Base-by-base conservation (phyloP, 1,140 invertebrate genomes). In the Ptiloglossa arizonensis region DNA sequence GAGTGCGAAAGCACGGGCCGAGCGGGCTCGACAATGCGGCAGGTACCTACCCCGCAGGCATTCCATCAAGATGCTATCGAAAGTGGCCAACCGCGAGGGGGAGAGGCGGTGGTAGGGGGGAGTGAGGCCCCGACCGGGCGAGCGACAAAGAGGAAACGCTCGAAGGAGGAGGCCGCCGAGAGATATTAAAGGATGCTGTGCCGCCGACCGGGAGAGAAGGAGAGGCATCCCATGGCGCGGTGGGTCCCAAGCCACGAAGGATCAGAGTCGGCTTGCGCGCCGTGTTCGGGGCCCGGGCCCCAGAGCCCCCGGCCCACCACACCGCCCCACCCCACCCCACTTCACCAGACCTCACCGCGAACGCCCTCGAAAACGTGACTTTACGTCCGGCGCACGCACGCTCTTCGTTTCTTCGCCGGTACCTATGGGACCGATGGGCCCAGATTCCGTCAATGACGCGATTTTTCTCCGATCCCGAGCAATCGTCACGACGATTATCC, bases 11-110 rank as follows among this genome's bases (percentile, higher is more conserved):
- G 82, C 80, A 86, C 81, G 78, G 81, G 76, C 74, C 15, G 82
- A 81, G 78, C 80, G 62, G 68, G 78, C 77, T 86, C 89, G 88
- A 91, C 90, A 89, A 90, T 90, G 86, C 89, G 86, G 88, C 88
- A 89, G 89, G 87, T 88, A 91, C 89, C 88, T 87, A 89, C 85
- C 86, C 86, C 85, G 80, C 85, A 86, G 88, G 87, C 90, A 91
- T 91, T 91, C 90, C 90, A 91, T 91, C 90, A 91, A 91, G 90
- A 91, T 90, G 86, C 82, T 91, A 91, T 91, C 90, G 89, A 87
- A 84, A 84, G 83, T 80, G 80, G 67, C 74, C 64, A 64, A 63
- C 57, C 79, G 70, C 77, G 84, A 79, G 81, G 57, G 38, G 48
- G 63, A 48, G 44, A 22, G 54, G 52, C 46, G 38, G 64, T 62